A percentile compares a stretch with the other conserved stretches of the same genome.
phyloP scores from a whole-genome alignment of 2,797 vertebrate genomes.

The Gila robusta region DNA sequence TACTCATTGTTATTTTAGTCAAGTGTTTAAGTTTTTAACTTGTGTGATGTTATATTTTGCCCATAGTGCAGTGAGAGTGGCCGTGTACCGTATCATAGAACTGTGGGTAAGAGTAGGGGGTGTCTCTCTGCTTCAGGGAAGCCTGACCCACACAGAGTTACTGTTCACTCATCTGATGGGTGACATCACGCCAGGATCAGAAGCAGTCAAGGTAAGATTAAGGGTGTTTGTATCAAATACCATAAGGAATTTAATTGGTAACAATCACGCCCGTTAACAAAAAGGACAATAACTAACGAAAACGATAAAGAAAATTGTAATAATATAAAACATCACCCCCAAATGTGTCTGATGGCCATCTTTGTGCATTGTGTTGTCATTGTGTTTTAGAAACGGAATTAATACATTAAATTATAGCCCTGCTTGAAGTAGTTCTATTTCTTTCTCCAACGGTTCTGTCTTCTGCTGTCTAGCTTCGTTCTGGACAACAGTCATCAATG shows the following conservation, averaged over 20 bases:
- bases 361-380: background rate
- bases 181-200: slow-evolving; percentile 85
- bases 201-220: slow-evolving; percentile 83
- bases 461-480: slow-evolving; percentile 75
- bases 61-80: slow-evolving; percentile 82
- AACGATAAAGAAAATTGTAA: too few species aligned
- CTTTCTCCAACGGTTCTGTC: background rate
- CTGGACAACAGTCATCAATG: slow-evolving; percentile 63
- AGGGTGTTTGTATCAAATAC: background rate
- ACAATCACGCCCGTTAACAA: background rate
- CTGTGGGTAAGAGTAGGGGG: slow-evolving; percentile 86
- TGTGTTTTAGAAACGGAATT: background rate
- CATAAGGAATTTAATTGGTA: too few species aligned
- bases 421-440: background rate
- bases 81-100: slow-evolving; percentile 82
- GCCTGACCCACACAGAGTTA: slow-evolving; percentile 80
- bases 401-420: background rate
- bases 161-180: slow-evolving; percentile 85
- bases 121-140: slow-evolving; percentile 85
- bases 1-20: background rate
- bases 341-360: background rate
- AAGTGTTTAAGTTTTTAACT: background rate
- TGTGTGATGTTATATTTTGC: background rate
- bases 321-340: background rate
- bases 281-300: too few species aligned